Conservation (phyloP, 2,888 invertebrate species). For the Flexamia atlantica region DNA sequence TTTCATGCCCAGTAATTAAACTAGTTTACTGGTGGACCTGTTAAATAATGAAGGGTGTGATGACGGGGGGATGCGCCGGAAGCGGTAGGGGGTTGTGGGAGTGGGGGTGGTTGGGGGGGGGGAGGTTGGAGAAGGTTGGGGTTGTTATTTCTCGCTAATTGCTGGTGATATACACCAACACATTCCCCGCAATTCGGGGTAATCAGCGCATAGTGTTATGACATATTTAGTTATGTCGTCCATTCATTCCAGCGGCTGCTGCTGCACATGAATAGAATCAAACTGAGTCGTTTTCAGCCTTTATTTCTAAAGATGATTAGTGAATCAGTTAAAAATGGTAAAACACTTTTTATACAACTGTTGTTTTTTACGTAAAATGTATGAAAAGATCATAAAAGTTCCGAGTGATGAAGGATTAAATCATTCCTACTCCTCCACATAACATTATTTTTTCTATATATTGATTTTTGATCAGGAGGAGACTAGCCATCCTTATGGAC, state of each 20-base stretch:
- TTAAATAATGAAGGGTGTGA: slow-evolving; percentile 36
- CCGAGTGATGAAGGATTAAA: too few relatives aligned
- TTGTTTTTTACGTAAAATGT: too few relatives aligned
- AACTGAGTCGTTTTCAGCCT: not conserved
- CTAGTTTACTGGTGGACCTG: slow-evolving; percentile 30
- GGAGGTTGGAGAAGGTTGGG: not conserved
- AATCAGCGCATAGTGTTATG: slow-evolving; percentile 46
- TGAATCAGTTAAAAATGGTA: too few relatives aligned
- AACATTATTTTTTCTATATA: too few relatives aligned
- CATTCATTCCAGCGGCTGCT: slow-evolving; percentile 5
- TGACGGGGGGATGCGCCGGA: not conserved
- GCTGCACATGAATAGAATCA: not conserved
- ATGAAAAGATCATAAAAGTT: too few relatives aligned
- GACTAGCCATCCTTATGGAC: too few relatives aligned
- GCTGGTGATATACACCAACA: slow-evolving; percentile 48
- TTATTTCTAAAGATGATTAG: too few relatives aligned
- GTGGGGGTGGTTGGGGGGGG: not conserved
- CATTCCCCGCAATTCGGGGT: slow-evolving; percentile 33
- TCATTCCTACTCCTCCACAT: too few relatives aligned
- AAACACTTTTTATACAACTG: too few relatives aligned
- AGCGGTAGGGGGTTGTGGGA: not conserved
- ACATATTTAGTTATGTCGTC: slow-evolving; percentile 45
- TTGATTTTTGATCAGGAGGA: too few relatives aligned
- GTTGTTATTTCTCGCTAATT: slow-evolving; percentile 46
- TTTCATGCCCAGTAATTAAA: not conserved